Conservation (phyloP, 2,797 vertebrate species). For the Dryobates pubescens region DNA sequence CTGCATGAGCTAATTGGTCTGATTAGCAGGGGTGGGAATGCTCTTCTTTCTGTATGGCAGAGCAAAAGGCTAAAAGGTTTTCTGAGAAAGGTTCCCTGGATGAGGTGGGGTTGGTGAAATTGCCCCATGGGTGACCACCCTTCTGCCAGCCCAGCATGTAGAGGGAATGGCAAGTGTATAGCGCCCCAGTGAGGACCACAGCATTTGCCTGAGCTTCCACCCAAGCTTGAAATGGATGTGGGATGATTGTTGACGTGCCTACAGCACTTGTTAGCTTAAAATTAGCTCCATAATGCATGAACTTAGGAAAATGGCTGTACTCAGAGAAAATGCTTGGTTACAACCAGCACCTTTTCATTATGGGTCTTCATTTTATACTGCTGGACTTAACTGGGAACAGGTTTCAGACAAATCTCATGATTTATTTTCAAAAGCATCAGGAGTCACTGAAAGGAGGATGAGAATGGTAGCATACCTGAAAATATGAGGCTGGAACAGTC, state of each 20-base stretch:
- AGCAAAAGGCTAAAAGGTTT: not conserved
- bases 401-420: not conserved
- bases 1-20: not conserved
- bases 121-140: not conserved
- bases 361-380: not conserved
- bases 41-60: not conserved
- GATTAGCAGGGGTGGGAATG: not conserved
- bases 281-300: accelerated
- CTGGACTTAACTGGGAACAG: not conserved
- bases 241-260: not conserved
- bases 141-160: not conserved
- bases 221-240: not conserved
- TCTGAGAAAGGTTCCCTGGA: not conserved
- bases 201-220: not conserved
- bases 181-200: accelerated
- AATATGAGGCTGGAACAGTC: not conserved
- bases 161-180: not conserved
- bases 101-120: not conserved
- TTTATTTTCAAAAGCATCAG: not conserved
- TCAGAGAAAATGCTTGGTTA: not conserved
- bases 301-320: not conserved
- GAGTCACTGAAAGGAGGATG: not conserved
- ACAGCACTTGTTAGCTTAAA: not conserved
- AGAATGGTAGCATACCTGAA: not conserved
- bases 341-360: not conserved